A percentile compares a stretch with the other conserved stretches of the same genome.
These are phyloP conservation scores for Lasioglossum morio DNA, from an alignment of 2,888 invertebrate species.

Conservation along the genomic window DNA sequence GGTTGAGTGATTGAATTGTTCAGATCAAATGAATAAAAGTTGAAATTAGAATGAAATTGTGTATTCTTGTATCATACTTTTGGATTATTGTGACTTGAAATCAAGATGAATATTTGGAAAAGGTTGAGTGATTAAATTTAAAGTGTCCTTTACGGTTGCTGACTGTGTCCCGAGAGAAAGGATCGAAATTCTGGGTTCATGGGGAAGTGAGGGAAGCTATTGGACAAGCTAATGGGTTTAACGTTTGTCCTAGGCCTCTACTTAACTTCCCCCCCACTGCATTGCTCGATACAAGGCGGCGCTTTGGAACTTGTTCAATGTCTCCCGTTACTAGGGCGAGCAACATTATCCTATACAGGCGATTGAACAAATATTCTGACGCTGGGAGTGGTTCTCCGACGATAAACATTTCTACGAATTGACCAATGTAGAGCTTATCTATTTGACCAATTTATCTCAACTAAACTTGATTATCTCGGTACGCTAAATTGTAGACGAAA, in stretches of 20 bases:
- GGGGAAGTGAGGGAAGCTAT: neutral
- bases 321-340: slow-evolving; percentile 15
- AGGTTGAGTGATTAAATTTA: neutral
- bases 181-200: neutral
- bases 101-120: neutral
- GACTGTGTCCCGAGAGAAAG: neutral
- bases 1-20: neutral
- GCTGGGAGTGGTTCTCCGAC: neutral
- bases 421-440: neutral
- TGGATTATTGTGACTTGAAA: neutral
- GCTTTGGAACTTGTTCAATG: slow-evolving; percentile 17
- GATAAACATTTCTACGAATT: neutral
- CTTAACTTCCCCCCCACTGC: neutral
- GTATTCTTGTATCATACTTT: neutral
- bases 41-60: neutral
- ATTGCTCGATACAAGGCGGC: neutral
- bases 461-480: neutral
- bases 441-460: neutral
- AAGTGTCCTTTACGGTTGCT: neutral
- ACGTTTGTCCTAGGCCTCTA: slow-evolving; percentile 17
- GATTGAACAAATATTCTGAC: slow-evolving; percentile 4
- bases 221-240: neutral
- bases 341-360: slow-evolving; percentile 1
- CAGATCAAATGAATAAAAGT: neutral
- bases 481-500: neutral